These are phyloP conservation scores for Clytia hemisphaerica DNA, from an alignment of 30 jellyfish, hydroid and myxozoan genomes.

Conservation along the genomic window DNA sequence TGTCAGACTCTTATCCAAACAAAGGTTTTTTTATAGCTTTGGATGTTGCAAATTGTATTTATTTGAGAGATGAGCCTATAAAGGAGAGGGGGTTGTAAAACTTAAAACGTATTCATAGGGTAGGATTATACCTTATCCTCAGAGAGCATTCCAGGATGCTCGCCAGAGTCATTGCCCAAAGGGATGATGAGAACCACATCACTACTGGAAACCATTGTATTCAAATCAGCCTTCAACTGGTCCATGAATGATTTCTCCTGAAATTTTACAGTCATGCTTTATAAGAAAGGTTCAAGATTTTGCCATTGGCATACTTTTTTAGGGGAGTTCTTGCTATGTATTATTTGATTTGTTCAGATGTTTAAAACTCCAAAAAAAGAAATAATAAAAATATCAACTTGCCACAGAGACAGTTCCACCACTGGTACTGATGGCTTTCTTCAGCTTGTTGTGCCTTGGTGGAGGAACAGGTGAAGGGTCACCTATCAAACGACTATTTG, in stretches of 20 bases:
- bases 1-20: no score
- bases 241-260: constrained; percentile 55
- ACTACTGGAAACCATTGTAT: constrained; percentile 41
- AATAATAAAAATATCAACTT: not conserved
- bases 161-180: constrained; percentile 38
- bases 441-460: constrained; percentile 8
- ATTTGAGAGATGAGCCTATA: no score
- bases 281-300: not conserved
- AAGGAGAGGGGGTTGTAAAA: no score
- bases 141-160: constrained; percentile 66
- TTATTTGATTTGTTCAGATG: not conserved
- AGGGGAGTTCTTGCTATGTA: not conserved
- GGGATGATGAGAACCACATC: constrained; percentile 63
- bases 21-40: no score
- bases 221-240: constrained; percentile 31
- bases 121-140: constrained; percentile 62
- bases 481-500: not conserved
- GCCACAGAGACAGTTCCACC: not conserved
- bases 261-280: not conserved
- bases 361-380: not conserved
- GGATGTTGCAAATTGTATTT: no score
- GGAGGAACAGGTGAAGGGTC: constrained; percentile 5
- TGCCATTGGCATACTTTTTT: not conserved
- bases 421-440: constrained; percentile 1
- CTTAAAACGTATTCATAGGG: not conserved